phyloP scores from a whole-genome alignment of 2,797 vertebrate genomes.

The Serranus cabrilla region DNA sequence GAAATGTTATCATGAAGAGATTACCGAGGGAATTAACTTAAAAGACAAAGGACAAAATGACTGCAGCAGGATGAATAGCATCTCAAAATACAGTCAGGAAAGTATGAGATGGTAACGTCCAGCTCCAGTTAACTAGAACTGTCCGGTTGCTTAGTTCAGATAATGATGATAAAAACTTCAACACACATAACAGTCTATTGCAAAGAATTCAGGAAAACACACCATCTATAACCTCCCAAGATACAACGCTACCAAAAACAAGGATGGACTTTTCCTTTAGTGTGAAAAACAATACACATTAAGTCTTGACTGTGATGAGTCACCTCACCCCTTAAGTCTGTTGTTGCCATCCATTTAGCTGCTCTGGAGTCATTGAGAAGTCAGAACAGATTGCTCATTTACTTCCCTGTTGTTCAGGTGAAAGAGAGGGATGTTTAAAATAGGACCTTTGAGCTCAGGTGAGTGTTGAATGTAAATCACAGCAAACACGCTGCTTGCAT shows the following conservation, averaged over 20 bases:
- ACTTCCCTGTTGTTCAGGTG: conserved; percentile 52
- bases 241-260: background rate
- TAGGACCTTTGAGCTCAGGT: conserved; percentile 39
- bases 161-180: background rate
- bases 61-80: conserved; percentile 2
- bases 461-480: conserved; percentile 47
- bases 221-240: background rate
- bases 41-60: conserved; percentile 35
- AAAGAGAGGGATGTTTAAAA: conserved; percentile 45
- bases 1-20: conserved; percentile 16
- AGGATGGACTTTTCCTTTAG: conserved; percentile 1
- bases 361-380: conserved; percentile 32
- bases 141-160: background rate
- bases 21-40: background rate
- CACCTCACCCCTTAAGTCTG: conserved; percentile 20
- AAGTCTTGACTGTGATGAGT: conserved; percentile 51
- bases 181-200: no score
- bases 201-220: background rate
- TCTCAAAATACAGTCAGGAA: background rate
- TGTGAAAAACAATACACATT: conserved; percentile 19
- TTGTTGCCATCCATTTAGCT: conserved; percentile 45
- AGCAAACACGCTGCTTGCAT: conserved; percentile 21
- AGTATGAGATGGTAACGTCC: background rate
- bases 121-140: conserved; percentile 7
- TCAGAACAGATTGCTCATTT: conserved; percentile 55